Evolutionary conservation across 2,797 vertebrate genomes (phyloP).

Genomic region (Pangasius macronema): DNA sequence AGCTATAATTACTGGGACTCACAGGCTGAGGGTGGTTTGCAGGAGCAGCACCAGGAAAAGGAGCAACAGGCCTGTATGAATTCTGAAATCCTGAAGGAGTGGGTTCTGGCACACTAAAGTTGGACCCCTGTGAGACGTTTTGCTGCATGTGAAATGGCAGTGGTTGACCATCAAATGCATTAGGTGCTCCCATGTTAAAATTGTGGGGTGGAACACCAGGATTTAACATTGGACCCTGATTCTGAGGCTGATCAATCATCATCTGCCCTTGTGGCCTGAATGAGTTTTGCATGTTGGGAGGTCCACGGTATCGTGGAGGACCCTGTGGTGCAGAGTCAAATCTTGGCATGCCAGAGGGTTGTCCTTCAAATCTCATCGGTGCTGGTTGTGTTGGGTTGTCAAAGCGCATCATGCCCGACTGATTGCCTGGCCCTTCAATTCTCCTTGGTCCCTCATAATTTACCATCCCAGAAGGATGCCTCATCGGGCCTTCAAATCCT

Average conservation of each 20-base stretch:
- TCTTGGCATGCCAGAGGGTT: constrained; percentile 75
- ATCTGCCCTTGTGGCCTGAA: constrained; percentile 67
- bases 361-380: constrained; percentile 80
- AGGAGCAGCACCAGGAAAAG: constrained; percentile 80
- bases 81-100: constrained; percentile 72
- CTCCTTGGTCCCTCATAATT: constrained; percentile 68
- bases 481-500: constrained; percentile 79
- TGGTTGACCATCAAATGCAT: constrained; percentile 76
- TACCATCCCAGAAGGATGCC: constrained; percentile 75
- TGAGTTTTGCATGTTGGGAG: constrained; percentile 68
- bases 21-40: constrained; percentile 81
- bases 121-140: constrained; percentile 78
- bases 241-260: constrained; percentile 63
- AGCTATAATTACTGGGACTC: constrained; percentile 59
- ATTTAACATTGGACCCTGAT: constrained; percentile 48
- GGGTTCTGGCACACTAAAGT: constrained; percentile 81
- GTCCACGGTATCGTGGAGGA: constrained; percentile 65
- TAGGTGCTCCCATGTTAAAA: constrained; percentile 74
- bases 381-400: constrained; percentile 72
- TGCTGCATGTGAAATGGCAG: constrained; percentile 70
- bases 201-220: constrained; percentile 69
- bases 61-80: constrained; percentile 71
- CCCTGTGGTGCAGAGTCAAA: constrained; percentile 82
- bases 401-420: constrained; percentile 65
- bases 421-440: constrained; percentile 75